Base-by-base conservation (phyloP, 2,797 vertebrate genomes). In the Malurus leucopterus region DNA sequence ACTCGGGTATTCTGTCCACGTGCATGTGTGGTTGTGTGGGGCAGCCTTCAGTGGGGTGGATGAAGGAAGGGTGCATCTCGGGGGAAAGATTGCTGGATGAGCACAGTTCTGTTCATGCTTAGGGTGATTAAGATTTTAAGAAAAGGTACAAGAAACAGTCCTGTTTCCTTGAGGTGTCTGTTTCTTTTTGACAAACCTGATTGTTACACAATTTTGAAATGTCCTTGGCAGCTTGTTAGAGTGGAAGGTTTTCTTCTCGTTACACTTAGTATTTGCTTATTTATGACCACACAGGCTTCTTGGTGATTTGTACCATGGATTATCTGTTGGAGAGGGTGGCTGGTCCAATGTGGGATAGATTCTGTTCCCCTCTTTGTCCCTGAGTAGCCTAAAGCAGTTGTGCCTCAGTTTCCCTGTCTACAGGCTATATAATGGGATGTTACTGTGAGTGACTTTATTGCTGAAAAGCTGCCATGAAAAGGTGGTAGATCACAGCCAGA, bases 371-470 rank as follows among this genome's bases (percentile, higher is more conserved):
- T 54, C 26, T 87, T 29, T 44, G 30, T 59, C 32, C 4, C 13
- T 46, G 46, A 59, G 20, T 22, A 67, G 49, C 18, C 15, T 36
- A 34, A 69, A 69, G 0, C 10, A 47, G 0, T 6, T 11, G n/a
- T 85, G 54, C 61, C 73, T 93, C 69, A 44, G 62, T 86, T 88
- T 85, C 44, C 49, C 44, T 22, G 30, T 44, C 58, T 58, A 2
- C 1, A 2, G 43, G 13, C 13, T 51, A 1, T 23, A 3, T 38
- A 3, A 3, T 4, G 11, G 11, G 34, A 1, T n/a, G 12, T 23
- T 79, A 11, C 34, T 80, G 74, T 41, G 36, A 71, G 27, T 7
- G 6, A 2, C 32, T 50, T 41, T 1, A 30, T 15, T 22, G 22
- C 32, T 63, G 54, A 41, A 74, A 74, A 54, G 24, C 24, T 44